Percentiles rank a stretch among this genome's conserved stretches.
Evolutionary conservation across 2,888 invertebrate genomes (phyloP).

Genomic region (Drosophila buzzatii): DNA sequence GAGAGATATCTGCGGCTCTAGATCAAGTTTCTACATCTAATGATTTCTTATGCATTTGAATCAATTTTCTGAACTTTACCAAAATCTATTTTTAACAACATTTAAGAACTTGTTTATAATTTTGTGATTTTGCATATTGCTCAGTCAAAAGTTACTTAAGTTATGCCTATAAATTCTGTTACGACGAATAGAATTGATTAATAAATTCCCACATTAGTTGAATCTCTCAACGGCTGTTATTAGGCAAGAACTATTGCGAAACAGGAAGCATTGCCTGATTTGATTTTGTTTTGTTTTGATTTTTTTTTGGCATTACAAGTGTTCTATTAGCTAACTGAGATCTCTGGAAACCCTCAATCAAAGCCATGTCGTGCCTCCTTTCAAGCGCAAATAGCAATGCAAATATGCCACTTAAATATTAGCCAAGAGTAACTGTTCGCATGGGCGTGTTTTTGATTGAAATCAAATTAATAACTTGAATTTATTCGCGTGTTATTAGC

Average conservation of each 20-base stretch:
- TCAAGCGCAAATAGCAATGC: conserved; percentile 28
- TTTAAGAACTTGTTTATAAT: conserved; percentile 1
- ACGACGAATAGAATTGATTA: neutral
- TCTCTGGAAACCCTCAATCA: conserved; percentile 32
- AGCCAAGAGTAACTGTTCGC: conserved; percentile 22
- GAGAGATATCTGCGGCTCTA: neutral
- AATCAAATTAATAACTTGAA: conserved; percentile 18
- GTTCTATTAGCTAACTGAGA: conserved; percentile 6
- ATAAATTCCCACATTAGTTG: neutral
- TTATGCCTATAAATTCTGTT: neutral
- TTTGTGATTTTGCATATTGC: neutral
- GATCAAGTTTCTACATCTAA: neutral
- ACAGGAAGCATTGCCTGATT: conserved; percentile 32
- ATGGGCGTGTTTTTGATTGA: conserved; percentile 33
- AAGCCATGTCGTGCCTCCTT: conserved; percentile 26
- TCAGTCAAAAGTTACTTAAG: neutral
- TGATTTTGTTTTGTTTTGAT: neutral
- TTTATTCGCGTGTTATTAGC: conserved; percentile 1
- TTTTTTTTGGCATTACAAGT: conserved; percentile 2
- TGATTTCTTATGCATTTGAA: neutral
- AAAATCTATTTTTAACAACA: neutral
- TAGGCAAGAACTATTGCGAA: conserved; percentile 8
- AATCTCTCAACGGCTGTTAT: neutral
- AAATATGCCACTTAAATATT: conserved; percentile 47
- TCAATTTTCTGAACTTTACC: neutral